Evolutionary conservation across 2,113 vertebrate genomes (phyloP), one percentile per base, ranked within the genome.

Genomic region (Ictidomys tridecemlineatus): DNA sequence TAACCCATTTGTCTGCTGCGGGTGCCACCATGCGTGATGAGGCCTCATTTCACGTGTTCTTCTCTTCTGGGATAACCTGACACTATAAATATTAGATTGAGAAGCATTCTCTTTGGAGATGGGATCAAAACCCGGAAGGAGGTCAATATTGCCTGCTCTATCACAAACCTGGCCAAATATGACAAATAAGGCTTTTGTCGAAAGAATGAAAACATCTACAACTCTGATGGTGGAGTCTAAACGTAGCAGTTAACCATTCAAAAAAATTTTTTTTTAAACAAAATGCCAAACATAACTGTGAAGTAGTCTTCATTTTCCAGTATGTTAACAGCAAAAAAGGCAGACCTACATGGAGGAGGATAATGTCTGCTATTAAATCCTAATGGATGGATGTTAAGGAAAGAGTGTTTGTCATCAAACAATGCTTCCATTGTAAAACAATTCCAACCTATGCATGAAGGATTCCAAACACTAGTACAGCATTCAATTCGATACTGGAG

Each of bases 401-500:
- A 98, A 94, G 0, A 0, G 39, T 1, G 79, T 96, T 96, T 98
- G 96, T 97, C 97, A 93, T 88, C 89, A 97, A 98, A 98, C 1
- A 39, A 96, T 89, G 72, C 70, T 74, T 89, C 97, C 97, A 91
- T 96, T 98, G 96, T 97, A 97, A 98, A 98, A 97, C 96, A 98
- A 97, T 94, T 96, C 94, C 89, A 97, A 93, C 89, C 97, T 97
- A 89, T 65, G 67, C 96, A 97, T 97, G 97, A 98, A 98, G 98
- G 97, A 98, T 97, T 96, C 90, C 98, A 98, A 99, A 97, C 2
- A 79, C 97, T 95, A 97, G 97, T 93, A 98, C 97, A 97, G 97
- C 98, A 95, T 98, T 98, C 97, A 97, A 97, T 98, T 98, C 97
- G 77, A 98, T 96, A 97, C 95, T 72, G 96, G 97, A 97, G 98